Evolutionary conservation across 2,888 invertebrate species (phyloP).

Genomic region (Erebia epiphron): DNA sequence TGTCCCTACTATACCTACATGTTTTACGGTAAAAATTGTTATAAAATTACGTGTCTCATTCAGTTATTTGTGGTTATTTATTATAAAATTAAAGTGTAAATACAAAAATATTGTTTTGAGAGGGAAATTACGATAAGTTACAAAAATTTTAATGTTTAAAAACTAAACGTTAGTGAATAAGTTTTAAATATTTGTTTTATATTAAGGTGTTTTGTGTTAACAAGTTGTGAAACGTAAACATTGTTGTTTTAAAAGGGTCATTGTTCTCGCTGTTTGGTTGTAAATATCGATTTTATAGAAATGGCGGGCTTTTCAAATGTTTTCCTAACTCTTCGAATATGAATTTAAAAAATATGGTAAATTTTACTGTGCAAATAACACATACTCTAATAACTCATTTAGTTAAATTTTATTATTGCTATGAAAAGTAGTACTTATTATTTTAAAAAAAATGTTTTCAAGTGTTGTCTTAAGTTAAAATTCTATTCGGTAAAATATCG

Average conservation of each 20-base stretch:
- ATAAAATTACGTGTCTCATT: not conserved
- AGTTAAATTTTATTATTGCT: not conserved
- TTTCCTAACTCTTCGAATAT: conserved; percentile 32
- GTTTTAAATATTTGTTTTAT: conserved; percentile 1
- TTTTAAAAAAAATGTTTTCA: too few species aligned
- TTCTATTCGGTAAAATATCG: not conserved
- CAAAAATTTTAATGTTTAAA: not conserved
- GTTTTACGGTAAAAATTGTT: conserved; percentile 5
- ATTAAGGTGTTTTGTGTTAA: conserved; percentile 6
- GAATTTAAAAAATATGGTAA: not conserved
- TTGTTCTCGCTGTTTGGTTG: conserved; percentile 59
- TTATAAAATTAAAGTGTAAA: conserved; percentile 4
- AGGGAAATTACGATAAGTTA: conserved; percentile 1
- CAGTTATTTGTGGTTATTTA: not conserved
- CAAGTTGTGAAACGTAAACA: conserved; percentile 35
- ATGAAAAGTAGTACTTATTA: not conserved
- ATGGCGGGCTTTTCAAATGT: conserved; percentile 67
- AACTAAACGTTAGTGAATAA: not conserved
- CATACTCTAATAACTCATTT: not conserved
- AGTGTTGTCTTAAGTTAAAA: too few species aligned
- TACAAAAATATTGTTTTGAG: conserved; percentile 7
- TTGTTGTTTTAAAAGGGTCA: conserved; percentile 60
- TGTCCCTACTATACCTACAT: conserved; percentile 12
- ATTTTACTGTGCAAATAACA: not conserved
- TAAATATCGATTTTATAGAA: conserved; percentile 69